A percentile compares a stretch with the other conserved stretches of the same genome.
Evolutionary conservation across 2,888 invertebrate species (phyloP).

Genomic region (Brachynemurus nebulosus): DNA sequence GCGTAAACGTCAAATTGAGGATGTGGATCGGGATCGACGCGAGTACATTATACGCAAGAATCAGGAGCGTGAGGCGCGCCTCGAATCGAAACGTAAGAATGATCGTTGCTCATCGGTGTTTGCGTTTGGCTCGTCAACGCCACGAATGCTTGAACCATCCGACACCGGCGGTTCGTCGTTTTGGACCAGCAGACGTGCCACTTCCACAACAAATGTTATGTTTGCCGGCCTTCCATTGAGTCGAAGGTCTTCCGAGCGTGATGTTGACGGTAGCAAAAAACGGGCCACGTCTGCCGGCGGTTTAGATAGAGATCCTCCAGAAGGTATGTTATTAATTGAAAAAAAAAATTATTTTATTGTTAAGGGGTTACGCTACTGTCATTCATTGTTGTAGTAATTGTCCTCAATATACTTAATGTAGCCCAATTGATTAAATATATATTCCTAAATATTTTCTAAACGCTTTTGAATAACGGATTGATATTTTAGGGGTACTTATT

Average conservation of each 20-base stretch:
- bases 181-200: conserved; percentile 80
- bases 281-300: conserved; percentile 60
- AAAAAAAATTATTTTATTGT: no score
- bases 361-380: no score
- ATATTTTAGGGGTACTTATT: no score
- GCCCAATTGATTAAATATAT: no score
- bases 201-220: conserved; percentile 82
- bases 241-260: conserved; percentile 73
- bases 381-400: no score
- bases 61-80: conserved; percentile 66
- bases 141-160: conserved; percentile 69
- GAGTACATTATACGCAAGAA: conserved; percentile 77
- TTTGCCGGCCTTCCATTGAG: conserved; percentile 57
- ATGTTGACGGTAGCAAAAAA: conserved; percentile 63
- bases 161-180: conserved; percentile 65
- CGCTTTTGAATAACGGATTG: no score
- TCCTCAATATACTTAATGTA: no score
- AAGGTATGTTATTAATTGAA: no score
- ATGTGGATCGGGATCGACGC: conserved; percentile 74
- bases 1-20: conserved; percentile 76
- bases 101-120: conserved; percentile 64
- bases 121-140: conserved; percentile 86
- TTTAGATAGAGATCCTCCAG: conserved; percentile 43
- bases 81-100: conserved; percentile 65
- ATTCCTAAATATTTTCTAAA: no score